Evolutionary conservation across 2,797 vertebrate genomes (phyloP).

Genomic region (Oreochromis mossambicus): DNA sequence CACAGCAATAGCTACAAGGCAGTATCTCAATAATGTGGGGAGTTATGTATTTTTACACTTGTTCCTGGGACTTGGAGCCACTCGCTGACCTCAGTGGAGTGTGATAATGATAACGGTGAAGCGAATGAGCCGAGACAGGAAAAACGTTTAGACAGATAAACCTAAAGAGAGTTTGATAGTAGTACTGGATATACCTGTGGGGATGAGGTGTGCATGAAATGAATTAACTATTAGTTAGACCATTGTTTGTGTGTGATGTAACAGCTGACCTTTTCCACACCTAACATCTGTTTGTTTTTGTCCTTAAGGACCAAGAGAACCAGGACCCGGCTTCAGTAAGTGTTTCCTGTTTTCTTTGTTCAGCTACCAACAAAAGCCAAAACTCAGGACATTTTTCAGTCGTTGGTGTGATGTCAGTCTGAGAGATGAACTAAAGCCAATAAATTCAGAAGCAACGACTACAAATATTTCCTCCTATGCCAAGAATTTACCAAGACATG

Average conservation of each 20-base stretch:
- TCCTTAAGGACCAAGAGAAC: conserved; percentile 82
- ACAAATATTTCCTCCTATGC: not conserved
- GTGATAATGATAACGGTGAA: not conserved
- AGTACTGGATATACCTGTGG: not conserved
- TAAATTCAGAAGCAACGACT: not conserved
- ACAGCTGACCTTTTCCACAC: not conserved
- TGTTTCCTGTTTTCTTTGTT: not conserved
- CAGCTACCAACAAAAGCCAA: not conserved
- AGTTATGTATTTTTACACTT: not conserved
- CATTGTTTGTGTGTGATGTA: not conserved
- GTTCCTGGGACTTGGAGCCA: not conserved
- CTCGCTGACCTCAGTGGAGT: not conserved
- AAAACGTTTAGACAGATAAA: not conserved
- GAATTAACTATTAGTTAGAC: not conserved
- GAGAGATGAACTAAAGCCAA: not conserved
- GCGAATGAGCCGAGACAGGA: not conserved
- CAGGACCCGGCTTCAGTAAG: conserved; percentile 76
- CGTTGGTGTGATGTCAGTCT: not conserved
- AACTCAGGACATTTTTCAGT: not conserved
- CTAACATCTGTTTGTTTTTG: conserved; percentile 19
- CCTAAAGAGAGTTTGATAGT: not conserved
- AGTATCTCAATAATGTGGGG: not conserved
- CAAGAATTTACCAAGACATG: not conserved
- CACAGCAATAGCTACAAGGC: not conserved
- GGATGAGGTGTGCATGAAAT: not conserved